These are phyloP conservation scores for Philereme vetulata DNA, from an alignment of 2,888 invertebrate genomes.

Conservation along the genomic window DNA sequence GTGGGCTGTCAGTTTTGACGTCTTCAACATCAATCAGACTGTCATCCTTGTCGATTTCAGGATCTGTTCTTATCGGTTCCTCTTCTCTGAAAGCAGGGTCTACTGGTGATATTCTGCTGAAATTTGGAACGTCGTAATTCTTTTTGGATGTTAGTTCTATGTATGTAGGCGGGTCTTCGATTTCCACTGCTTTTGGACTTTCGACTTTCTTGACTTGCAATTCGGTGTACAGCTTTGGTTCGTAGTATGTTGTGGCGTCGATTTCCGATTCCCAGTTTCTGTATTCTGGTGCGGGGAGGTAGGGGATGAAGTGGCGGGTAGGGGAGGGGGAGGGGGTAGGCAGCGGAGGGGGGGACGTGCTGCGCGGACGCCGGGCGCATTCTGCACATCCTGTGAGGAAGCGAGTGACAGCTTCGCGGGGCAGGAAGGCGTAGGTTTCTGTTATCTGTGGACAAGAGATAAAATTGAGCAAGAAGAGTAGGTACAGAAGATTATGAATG, in stretches of 20 bases:
- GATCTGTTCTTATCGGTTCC: conserved; percentile 71
- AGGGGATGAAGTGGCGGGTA: conserved; percentile 75
- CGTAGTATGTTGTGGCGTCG: conserved; percentile 77
- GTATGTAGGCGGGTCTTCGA: conserved; percentile 75
- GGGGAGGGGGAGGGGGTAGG: conserved; percentile 79
- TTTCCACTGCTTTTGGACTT: conserved; percentile 66
- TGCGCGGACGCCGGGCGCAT: conserved; percentile 92
- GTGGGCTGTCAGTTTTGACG: conserved; percentile 66
- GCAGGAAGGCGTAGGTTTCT: conserved; percentile 97
- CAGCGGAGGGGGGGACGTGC: conserved; percentile 83
- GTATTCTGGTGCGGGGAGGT: conserved; percentile 74
- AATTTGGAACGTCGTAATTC: conserved; percentile 57
- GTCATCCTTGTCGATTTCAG: conserved; percentile 78
- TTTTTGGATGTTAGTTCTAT: conserved; percentile 76
- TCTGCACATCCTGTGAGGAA: conserved; percentile 97
- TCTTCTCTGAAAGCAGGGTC: conserved; percentile 74
- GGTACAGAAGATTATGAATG: no score
- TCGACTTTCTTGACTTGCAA: conserved; percentile 73
- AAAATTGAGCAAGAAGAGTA: conserved; percentile 7
- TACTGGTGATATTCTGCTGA: conserved; percentile 62
- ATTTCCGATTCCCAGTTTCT: conserved; percentile 82
- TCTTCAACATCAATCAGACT: conserved; percentile 81
- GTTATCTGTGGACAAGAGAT: conserved; percentile 91
- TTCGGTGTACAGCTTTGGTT: conserved; percentile 74
- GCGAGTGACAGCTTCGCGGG: conserved; percentile 97